Evolutionary conservation across 1,140 invertebrate species (phyloP).

Genomic region (Ladona fulva): DNA sequence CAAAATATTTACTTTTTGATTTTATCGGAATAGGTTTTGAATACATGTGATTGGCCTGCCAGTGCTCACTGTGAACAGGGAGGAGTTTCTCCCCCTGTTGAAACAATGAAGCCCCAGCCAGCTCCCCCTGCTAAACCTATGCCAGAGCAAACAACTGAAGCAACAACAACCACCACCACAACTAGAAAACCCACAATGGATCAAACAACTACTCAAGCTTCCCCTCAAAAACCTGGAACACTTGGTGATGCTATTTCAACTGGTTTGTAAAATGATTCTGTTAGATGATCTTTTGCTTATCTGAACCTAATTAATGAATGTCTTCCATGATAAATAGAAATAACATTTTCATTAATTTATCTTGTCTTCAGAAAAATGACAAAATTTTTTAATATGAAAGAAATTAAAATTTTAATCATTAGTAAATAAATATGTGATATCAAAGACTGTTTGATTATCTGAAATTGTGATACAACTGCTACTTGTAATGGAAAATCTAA

Average conservation of each 20-base stretch:
- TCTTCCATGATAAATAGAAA: too few species aligned
- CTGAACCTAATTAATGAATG: too few species aligned
- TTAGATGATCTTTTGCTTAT: too few species aligned
- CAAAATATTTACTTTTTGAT: constrained; percentile 3
- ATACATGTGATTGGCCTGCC: constrained; percentile 69
- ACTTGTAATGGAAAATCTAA: too few species aligned
- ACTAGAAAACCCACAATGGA: constrained; percentile 30
- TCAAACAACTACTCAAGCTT: constrained; percentile 28
- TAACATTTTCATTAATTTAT: too few species aligned
- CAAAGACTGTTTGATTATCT: too few species aligned
- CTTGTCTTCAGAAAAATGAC: too few species aligned
- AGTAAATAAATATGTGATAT: too few species aligned
- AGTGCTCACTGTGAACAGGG: constrained; percentile 51
- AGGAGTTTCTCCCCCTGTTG: constrained; percentile 13
- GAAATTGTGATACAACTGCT: too few species aligned
- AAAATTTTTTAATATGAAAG: too few species aligned
- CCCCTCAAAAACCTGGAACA: constrained; percentile 26
- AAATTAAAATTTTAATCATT: too few species aligned
- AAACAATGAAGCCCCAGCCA: constrained; percentile 13
- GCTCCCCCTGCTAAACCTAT: constrained; percentile 16
- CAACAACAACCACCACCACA: constrained; percentile 28
- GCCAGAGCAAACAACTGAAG: constrained; percentile 16
- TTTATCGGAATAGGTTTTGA: constrained; percentile 25
- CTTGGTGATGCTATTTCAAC: not conserved
- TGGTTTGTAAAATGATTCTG: not conserved